phyloP scores from a whole-genome alignment of 2,888 invertebrate genomes.

The Pyrrhia umbra region DNA sequence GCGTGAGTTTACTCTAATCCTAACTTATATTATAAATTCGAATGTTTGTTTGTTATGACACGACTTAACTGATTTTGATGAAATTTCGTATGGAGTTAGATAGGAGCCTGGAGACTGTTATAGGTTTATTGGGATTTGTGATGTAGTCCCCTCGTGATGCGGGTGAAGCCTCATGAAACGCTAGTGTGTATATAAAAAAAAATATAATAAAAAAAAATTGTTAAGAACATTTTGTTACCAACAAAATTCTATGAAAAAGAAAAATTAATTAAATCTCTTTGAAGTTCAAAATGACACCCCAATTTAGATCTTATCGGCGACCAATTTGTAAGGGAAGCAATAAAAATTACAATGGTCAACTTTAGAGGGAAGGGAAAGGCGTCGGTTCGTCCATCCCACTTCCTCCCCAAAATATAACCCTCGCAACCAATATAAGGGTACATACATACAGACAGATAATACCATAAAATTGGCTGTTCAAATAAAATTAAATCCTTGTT shows the following conservation, averaged over 20 bases:
- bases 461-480: slow-evolving; percentile 27
- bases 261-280: not conserved
- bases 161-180: no score
- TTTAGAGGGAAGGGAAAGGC: slow-evolving; percentile 7
- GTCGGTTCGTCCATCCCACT: slow-evolving; percentile 16
- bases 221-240: not conserved
- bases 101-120: no score
- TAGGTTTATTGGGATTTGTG: no score
- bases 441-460: not conserved
- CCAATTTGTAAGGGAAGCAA: slow-evolving; percentile 23
- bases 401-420: slow-evolving; percentile 23
- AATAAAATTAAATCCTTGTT: slow-evolving; percentile 21
- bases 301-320: slow-evolving; percentile 10
- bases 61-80: no score
- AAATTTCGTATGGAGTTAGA: no score
- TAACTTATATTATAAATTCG: no score
- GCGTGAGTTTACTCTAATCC: no score
- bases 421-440: slow-evolving; percentile 27
- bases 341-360: slow-evolving; percentile 6
- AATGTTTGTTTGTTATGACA: no score
- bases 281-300: not conserved
- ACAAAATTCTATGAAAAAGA: not conserved
- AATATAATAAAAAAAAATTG: no score
- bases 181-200: no score
- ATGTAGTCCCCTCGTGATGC: no score